Evolutionary conservation across 2,888 invertebrate species (phyloP), one percentile per base, ranked within the genome.

Genomic region (Bombyx huttoni): DNA sequence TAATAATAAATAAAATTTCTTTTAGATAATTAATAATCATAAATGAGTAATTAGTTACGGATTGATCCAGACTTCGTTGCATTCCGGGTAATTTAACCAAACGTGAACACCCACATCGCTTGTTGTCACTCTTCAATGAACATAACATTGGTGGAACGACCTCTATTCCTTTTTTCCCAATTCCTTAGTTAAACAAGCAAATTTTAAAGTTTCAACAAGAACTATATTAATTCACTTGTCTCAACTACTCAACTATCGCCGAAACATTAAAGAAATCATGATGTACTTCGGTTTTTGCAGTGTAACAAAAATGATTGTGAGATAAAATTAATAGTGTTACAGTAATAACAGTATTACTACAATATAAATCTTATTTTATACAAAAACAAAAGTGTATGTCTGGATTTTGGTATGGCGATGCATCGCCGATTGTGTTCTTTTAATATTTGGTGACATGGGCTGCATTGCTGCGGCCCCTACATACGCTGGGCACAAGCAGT

Each of bases 61-160:
- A 64, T 67, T 60, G 56, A 58, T 65, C 64, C 64, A 63, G 54
- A 64, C 56, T 63, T 64, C 68, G 67, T 67, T 65, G 63, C 67
- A 66, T 68, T 70, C 65, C 66, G 67, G 63, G 67, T 75, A 72
- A 73, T 75, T 73, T 73, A 70, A 67, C 66, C 62, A 67, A 58
- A 64, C 66, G 62, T 65, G 67, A 68, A 78, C 81, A 81, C 80
- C 78, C 78, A 77, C 79, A 76, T 75, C 63, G 75, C 73, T 79
- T 81, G 80, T 83, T 85, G 85, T 86, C 84, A 83, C 86, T 85
- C 81, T 83, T 83, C 77, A 85, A 77, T 85, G 85, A 86, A 72
- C 87, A 87, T 83, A 87, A 87, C 84, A 87, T 84, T 82, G 79
- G 78, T 73, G 78, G 74, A 73, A 73, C 83, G 82, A 83, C 80